phyloP scores from a whole-genome alignment of 2,113 vertebrate species.

The Thermophis baileyi region DNA sequence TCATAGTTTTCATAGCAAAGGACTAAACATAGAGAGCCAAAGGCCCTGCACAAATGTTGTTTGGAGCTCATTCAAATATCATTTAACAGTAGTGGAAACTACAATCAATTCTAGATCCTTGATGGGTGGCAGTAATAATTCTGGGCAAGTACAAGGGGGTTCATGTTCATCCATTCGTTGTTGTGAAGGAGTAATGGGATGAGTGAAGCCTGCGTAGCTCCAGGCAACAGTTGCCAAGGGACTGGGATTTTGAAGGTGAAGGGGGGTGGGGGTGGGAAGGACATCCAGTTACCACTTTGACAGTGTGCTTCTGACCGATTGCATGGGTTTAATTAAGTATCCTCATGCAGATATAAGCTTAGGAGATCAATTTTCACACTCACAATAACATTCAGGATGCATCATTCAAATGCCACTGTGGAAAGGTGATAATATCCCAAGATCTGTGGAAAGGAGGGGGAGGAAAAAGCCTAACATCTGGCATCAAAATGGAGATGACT shows the following conservation, averaged over 20 bases:
- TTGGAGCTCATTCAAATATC: background rate
- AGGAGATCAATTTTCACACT: background rate
- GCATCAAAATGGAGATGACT: background rate
- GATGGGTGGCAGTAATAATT: background rate
- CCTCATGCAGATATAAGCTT: background rate
- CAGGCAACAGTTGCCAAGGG: background rate
- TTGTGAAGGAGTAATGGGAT: background rate
- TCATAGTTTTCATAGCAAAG: slow-evolving; percentile 10
- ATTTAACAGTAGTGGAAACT: background rate
- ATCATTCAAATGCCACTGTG: background rate
- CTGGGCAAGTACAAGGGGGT: background rate
- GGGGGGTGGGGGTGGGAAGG: background rate
- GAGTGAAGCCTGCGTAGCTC: background rate
- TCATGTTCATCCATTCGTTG: background rate
- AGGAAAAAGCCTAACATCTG: slow-evolving; percentile 51
- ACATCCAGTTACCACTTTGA: background rate
- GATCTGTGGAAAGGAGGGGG: slow-evolving; percentile 2
- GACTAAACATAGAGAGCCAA: background rate
- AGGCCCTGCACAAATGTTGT: background rate
- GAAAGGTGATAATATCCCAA: background rate
- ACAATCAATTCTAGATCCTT: background rate
- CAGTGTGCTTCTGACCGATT: background rate
- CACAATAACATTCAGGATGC: background rate
- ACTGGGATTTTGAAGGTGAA: background rate
- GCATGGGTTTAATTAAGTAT: background rate